Base-by-base conservation (phyloP, 2,113 vertebrate genomes). In the Myrmophylax atrothorax region DNA sequence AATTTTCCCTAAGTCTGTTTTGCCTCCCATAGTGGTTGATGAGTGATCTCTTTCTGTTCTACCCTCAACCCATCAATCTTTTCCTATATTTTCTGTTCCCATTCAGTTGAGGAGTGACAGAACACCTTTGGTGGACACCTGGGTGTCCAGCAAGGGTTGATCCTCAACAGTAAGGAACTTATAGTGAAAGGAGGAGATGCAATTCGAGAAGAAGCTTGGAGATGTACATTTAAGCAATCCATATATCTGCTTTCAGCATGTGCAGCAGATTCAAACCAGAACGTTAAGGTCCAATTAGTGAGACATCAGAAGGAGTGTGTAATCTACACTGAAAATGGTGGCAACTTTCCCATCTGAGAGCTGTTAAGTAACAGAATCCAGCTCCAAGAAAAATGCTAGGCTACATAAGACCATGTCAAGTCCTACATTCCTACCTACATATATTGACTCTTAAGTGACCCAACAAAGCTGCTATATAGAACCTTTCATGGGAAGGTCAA, bases 21-120 rank as follows among this genome's bases (percentile, higher is more conserved):
- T 64, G 8, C 37, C 20, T 12, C 6, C 24, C 18, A 59, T 0
- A 0, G n/a, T 35, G 70, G 50, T 4, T 17, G 8, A 25, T 70
- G 10, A 76, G 25, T 24, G 33, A 66, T 35, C 12, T 70, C 14
- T 70, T 76, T 38, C 38, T 40, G 20, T 35, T 63, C 56, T 64
- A 40, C 23, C 5, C 18, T 64, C 0, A 0, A 52, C 18, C 11
- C 37, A 52, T 8, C 5, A 82, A 50, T 7, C 12, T 47, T 64
- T 46, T 6, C 5, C n/a, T 77, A 1, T 47, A 19, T 83, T 52
- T 83, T 70, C 25, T 59, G 7, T 64, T 10, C 18, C 29, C 0
- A 0, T 40, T 25, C 25, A 35, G 18, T 22, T 72, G 38, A 53
- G 25, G 20, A 72, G 15, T 20, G 44, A 53, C 12, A 66, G 38